Percentiles rank a stretch among this genome's conserved stretches.
These are phyloP conservation scores for Melanerpes aurifrons DNA, from an alignment of 2,113 vertebrate species.

Conservation along the genomic window DNA sequence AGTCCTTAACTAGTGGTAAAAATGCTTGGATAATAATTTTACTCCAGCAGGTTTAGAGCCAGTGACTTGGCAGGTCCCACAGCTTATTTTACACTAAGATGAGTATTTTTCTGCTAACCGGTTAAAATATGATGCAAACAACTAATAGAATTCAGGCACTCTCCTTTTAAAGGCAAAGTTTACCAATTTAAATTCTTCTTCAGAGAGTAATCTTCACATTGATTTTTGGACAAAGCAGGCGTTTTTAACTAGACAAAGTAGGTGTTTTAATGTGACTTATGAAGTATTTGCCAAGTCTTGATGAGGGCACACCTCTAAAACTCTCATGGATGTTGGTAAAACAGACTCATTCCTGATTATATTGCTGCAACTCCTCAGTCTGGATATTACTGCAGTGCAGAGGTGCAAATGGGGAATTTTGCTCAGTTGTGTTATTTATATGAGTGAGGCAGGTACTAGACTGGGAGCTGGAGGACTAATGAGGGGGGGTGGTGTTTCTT, in stretches of 20 bases:
- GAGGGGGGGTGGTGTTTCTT: fast-evolving
- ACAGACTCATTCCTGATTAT: not conserved
- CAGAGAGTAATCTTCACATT: not conserved
- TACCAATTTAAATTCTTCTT: not conserved
- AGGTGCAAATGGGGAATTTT: not conserved
- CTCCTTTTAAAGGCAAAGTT: not conserved
- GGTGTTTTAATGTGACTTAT: not conserved
- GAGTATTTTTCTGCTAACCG: not conserved
- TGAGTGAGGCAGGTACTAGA: not conserved
- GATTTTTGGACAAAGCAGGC: not conserved
- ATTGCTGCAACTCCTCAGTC: not conserved
- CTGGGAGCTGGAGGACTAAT: not conserved
- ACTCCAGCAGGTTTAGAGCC: not conserved
- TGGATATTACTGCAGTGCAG: not conserved
- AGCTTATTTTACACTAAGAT: not conserved
- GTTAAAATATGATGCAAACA: not conserved
- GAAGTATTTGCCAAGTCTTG: not conserved
- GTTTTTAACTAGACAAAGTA: not conserved
- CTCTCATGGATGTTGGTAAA: not conserved
- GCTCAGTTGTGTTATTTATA: not conserved
- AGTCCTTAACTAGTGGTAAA: not conserved
- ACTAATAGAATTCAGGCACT: not conserved
- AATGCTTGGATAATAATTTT: not conserved
- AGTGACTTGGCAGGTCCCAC: not conserved
- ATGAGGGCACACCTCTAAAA: not conserved